Evolutionary conservation across 2,797 vertebrate species (phyloP).

Genomic region (Rousettus madagascariensis): DNA sequence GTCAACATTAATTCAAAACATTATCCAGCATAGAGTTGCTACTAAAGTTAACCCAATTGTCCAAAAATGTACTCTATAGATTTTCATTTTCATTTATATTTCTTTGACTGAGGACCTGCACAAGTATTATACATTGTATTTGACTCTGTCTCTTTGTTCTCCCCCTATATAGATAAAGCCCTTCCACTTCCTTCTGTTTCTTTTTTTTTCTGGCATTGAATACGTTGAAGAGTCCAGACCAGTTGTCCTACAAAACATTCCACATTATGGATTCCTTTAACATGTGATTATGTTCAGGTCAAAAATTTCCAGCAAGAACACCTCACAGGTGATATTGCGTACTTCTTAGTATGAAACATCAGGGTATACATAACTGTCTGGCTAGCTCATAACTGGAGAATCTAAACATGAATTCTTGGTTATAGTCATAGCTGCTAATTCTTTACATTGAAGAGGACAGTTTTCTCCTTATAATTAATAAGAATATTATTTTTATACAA

Average conservation of each 20-base stretch:
- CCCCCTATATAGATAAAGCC: background rate
- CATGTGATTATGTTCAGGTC: background rate
- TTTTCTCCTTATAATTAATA: background rate
- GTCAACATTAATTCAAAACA: background rate
- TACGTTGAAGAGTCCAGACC: background rate
- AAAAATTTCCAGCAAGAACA: background rate
- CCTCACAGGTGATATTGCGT: background rate
- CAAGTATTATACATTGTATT: background rate
- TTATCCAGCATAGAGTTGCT: background rate
- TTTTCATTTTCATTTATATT: background rate
- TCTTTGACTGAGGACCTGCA: background rate
- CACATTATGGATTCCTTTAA: background rate
- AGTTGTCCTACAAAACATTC: background rate
- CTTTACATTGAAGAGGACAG: background rate
- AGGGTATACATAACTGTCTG: background rate
- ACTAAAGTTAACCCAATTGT: background rate
- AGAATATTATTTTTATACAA: background rate
- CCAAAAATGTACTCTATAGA: background rate
- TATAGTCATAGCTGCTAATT: background rate
- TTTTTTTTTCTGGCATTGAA: background rate
- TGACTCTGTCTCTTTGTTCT: background rate
- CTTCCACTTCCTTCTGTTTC: background rate
- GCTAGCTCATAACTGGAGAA: background rate
- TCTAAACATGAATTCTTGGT: background rate
- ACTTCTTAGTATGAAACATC: background rate